Evolutionary conservation across 2,797 vertebrate species (phyloP).

Genomic region (Chanos chanos): DNA sequence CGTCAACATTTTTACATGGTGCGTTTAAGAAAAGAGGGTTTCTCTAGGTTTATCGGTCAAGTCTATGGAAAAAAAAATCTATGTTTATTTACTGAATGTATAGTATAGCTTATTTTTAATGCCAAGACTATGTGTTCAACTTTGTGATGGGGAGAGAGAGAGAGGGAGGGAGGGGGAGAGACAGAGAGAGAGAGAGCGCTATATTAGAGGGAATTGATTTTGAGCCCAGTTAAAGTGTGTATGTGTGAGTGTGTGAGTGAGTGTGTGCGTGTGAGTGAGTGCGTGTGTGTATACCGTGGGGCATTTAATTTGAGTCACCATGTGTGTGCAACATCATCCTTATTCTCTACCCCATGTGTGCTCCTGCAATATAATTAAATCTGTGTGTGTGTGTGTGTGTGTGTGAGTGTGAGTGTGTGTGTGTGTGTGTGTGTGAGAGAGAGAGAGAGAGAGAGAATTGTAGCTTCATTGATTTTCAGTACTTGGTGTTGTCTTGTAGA

Average conservation of each 20-base stretch:
- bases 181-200: not conserved
- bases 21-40: too few species aligned
- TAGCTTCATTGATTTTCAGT: constrained; percentile 32
- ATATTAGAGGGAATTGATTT: constrained; percentile 6
- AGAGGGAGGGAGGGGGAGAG: not conserved
- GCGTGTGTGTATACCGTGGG: constrained; percentile 15
- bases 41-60: too few species aligned
- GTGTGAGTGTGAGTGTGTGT: not conserved
- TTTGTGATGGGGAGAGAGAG: not conserved
- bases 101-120: too few species aligned
- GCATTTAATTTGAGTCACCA: constrained; percentile 19
- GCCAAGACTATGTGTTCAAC: too few species aligned
- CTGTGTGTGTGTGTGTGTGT: not conserved
- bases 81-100: constrained; percentile 4
- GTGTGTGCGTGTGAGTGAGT: constrained; percentile 12
- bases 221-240: constrained; percentile 1
- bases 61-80: not conserved
- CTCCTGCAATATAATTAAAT: constrained; percentile 20
- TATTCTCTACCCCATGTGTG: constrained; percentile 8
- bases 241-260: constrained; percentile 1
- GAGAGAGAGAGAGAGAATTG: not conserved
- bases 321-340: not conserved
- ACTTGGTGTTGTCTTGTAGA: constrained; percentile 14
- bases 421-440: not conserved
- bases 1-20: too few species aligned